Conservation (phyloP, 2,113 vertebrate genomes). For the Eira barbara region DNA sequence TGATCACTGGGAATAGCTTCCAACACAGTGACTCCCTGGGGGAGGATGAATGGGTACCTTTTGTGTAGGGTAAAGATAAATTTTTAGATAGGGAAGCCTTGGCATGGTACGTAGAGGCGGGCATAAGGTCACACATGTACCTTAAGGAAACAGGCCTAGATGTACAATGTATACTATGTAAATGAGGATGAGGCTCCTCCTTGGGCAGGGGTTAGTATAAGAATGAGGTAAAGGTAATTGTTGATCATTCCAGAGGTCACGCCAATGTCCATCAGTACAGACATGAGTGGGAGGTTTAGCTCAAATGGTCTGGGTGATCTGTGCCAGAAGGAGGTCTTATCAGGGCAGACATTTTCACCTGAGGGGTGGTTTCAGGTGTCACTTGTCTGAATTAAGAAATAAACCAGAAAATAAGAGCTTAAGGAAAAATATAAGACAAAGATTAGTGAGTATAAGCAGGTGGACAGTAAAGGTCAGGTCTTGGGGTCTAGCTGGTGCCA, state of each 20-base stretch:
- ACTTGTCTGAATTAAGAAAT: not conserved
- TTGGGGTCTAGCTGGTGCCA: not conserved
- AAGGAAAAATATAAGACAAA: not conserved
- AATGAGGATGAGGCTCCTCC: not conserved
- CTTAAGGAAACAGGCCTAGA: not conserved
- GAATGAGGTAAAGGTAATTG: not conserved
- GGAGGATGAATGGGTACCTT: not conserved
- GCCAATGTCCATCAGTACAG: not conserved
- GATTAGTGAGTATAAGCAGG: not conserved
- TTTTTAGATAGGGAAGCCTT: not conserved
- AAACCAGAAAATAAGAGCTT: not conserved
- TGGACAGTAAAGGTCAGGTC: not conserved
- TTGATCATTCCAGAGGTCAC: not conserved
- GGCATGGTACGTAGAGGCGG: not conserved
- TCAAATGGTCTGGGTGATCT: not conserved
- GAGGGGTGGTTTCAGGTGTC: not conserved
- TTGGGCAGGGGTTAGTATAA: not conserved
- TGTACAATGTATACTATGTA: not conserved
- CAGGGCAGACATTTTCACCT: not conserved
- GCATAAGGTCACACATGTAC: not conserved
- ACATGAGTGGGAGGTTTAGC: not conserved
- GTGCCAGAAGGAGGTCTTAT: not conserved
- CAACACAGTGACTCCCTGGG: not conserved
- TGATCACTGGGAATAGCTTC: not conserved
- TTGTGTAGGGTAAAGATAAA: not conserved